Base-by-base conservation (phyloP, 2,888 invertebrate species). In the Pachydiplax longipennis region DNA sequence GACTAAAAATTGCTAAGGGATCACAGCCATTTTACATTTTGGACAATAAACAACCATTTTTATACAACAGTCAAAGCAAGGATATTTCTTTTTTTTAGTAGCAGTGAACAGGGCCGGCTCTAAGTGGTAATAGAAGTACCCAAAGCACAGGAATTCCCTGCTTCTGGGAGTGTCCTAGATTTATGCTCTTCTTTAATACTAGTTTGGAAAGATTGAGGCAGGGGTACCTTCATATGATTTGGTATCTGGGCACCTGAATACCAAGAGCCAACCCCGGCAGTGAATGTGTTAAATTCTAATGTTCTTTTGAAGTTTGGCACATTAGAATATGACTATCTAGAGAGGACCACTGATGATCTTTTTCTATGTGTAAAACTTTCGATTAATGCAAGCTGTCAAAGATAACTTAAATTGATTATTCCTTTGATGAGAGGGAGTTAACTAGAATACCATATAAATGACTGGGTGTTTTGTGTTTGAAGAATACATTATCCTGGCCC, bases 401-500 rank as follows among this genome's bases (percentile, higher is more conserved):
- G 83, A 35, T 87, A 65, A 37, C 61, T 61, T 61, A n/a, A 87
- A 35, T 58, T 53, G 35, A 35, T n/a, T 37, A 35, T 35, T 65
- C n/a, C 37, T 61, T 37, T 35, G n/a, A 87, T 61, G 61, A 87
- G 35, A 37, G n/a, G 73, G 25, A 22, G 37, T 37, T 61, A n/a
- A 61, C 37, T 87, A 87, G 61, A 58, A 37, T 87, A 25, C 73
- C 31, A 61, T 87, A 87, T 61, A 58, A 87, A 61, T 61, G 61
- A 61, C 87, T 87, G 87, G n/a, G 37, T 87, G 87, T 87, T 61
- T 87, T 87, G 58, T 58, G 58, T 58, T 87, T 87, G 58, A 61
- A 65, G 61, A 31, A 87, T 61, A 37, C 37, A 61, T 87, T 22
- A 87, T 65, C 87, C 61, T 61, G 87, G 37, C 58, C 31, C 87